Evolutionary conservation across 2,888 invertebrate genomes (phyloP).

Genomic region (Orthosia gothica): DNA sequence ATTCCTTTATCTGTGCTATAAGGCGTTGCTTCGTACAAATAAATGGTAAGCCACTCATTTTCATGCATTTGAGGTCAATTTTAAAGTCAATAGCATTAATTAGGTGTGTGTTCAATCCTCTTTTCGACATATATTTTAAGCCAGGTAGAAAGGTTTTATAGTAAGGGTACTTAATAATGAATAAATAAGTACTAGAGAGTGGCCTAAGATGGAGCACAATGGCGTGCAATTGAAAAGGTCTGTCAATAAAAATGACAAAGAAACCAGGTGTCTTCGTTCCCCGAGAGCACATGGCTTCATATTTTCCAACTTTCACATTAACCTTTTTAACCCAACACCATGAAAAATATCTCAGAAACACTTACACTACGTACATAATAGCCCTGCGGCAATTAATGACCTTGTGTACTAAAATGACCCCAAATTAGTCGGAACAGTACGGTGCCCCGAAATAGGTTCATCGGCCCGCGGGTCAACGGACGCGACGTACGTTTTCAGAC

Average conservation of each 20-base stretch:
- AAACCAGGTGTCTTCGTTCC: background rate
- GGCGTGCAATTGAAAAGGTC: background rate
- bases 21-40: no score
- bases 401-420: conserved; percentile 73
- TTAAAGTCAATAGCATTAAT: no score
- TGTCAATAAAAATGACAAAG: background rate
- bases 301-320: background rate
- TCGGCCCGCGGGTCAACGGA: conserved; percentile 67
- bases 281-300: background rate
- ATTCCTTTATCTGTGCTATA: no score
- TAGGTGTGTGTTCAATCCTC: no score
- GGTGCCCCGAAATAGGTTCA: conserved; percentile 74
- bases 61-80: no score
- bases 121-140: no score
- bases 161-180: no score
- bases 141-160: no score
- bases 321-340: background rate
- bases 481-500: conserved; percentile 66
- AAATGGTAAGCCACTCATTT: no score
- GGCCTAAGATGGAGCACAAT: background rate
- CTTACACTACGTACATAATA: conserved; percentile 17
- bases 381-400: conserved; percentile 65
- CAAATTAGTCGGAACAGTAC: conserved; percentile 71
- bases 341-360: conserved; percentile 23
- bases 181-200: background rate